Evolutionary conservation across 2,797 vertebrate species (phyloP), one percentile per base, ranked within the genome.

Genomic region (Takifugu ocellatus): DNA sequence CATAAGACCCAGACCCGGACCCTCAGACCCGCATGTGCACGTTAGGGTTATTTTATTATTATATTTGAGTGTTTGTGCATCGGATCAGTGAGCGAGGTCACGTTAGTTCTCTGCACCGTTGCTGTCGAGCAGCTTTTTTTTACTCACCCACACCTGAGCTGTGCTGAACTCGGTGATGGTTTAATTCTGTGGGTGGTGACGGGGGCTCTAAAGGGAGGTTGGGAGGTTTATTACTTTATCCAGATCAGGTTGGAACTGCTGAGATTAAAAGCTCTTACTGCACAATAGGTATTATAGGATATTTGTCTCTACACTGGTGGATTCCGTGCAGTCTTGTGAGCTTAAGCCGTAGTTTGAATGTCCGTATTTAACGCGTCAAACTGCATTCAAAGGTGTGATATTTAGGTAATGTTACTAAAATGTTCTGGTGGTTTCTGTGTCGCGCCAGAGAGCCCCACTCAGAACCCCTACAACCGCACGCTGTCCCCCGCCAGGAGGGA

Each of bases 401-500:
- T 27, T 10, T 14, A 14, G 36, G 12, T 39, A 49, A 26, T 7
- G 7, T 25, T 6, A 7, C 14, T 43, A 24, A 51, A 17, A 17
- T 6, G 12, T 17, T 63, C 29, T n/a, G 45, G n/a, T 68, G 5
- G 7, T 25, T 21, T 8, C 17, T 3, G 5, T 33, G 5, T 60
- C 6, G 5, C 51, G 10, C 52, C 83, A 93, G 91, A 92, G 75
- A 87, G 82, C 66, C 88, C 89, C 33, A 90, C 91, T 44, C 86
- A 88, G 49, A 90, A 86, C 80, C 86, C 84, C 21, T 87, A 75
- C 81, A 90, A 90, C 75, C 81, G 76, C 43, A 92, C 90, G 0
- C 45, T 88, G 60, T 84, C 89, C 51, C 86, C 88, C 24, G 87
- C 79, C 74, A 74, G 88, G 61, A 83, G 67, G 51, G 90, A 91